Percentiles rank a stretch among this genome's conserved stretches.
phyloP scores from a whole-genome alignment of 2,113 vertebrate species.

The Synchiropus splendidus region DNA sequence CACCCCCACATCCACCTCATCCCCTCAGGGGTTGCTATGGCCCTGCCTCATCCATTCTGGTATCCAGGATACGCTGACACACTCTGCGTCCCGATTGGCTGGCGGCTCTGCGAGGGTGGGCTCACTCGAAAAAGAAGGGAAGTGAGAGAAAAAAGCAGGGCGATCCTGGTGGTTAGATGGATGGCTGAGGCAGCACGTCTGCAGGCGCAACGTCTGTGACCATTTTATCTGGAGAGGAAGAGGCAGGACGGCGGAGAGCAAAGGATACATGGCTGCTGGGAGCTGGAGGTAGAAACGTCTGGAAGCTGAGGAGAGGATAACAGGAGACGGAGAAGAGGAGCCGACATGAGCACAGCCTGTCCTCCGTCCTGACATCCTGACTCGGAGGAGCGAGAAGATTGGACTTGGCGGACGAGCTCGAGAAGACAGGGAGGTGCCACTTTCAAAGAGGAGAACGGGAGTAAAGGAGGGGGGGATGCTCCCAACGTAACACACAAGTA shows the following conservation, averaged over 20 bases:
- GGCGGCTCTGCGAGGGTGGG: slow-evolving; percentile 30
- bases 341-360: slow-evolving; percentile 14
- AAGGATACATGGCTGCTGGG: neutral
- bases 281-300: slow-evolving; percentile 3
- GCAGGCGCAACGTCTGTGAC: slow-evolving; percentile 26
- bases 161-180: slow-evolving; percentile 45
- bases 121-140: slow-evolving; percentile 8
- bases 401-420: no score
- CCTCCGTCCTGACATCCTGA: slow-evolving; percentile 20
- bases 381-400: no score
- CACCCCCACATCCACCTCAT: slow-evolving; percentile 11
- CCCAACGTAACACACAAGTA: slow-evolving; percentile 18
- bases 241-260: neutral
- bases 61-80: slow-evolving; percentile 62
- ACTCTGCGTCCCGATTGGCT: slow-evolving; percentile 52
- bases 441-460: slow-evolving; percentile 20
- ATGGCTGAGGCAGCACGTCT: slow-evolving; percentile 45
- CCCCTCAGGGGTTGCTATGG: slow-evolving; percentile 45
- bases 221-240: slow-evolving; percentile 37
- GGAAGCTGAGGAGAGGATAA: slow-evolving; percentile 11
- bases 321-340: slow-evolving; percentile 4
- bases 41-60: slow-evolving; percentile 49
- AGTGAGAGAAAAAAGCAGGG: slow-evolving; percentile 21
- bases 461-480: slow-evolving; percentile 9
- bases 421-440: slow-evolving; percentile 7